These are phyloP conservation scores for Nebria salina DNA, from an alignment of 2,888 invertebrate genomes.

Conservation along the genomic window DNA sequence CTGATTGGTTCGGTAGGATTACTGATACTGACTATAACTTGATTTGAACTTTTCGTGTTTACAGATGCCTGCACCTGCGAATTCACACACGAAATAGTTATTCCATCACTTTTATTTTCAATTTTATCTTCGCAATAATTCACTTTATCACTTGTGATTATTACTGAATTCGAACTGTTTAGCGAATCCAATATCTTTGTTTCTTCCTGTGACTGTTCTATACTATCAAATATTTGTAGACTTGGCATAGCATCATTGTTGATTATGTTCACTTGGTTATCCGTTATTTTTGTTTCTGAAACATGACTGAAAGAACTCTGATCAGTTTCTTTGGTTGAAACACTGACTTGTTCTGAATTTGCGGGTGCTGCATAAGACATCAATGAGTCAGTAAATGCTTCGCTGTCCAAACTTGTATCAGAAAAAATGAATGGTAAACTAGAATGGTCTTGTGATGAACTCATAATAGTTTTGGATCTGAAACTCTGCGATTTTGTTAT, in stretches of 20 bases:
- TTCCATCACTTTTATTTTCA: slow-evolving; percentile 46
- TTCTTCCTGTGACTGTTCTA: slow-evolving; percentile 19
- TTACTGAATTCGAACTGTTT: slow-evolving; percentile 16
- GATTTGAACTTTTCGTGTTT: slow-evolving; percentile 36
- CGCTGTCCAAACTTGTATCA: slow-evolving; percentile 32
- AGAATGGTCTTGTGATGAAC: slow-evolving; percentile 52
- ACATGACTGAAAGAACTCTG: background rate
- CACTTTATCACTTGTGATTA: slow-evolving; percentile 23
- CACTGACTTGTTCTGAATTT: slow-evolving; percentile 29
- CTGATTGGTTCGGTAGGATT: slow-evolving; percentile 45
- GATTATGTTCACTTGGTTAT: slow-evolving; percentile 36
- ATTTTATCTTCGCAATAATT: slow-evolving; percentile 32
- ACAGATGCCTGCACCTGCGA: slow-evolving; percentile 43
- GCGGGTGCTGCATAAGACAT: slow-evolving; percentile 26
- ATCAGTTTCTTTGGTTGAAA: slow-evolving; percentile 12
- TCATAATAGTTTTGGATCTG: slow-evolving; percentile 60
- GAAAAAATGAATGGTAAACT: slow-evolving; percentile 59
- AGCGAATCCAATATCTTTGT: slow-evolving; percentile 11
- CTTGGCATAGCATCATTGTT: slow-evolving; percentile 30
- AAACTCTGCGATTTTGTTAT: slow-evolving; percentile 80
- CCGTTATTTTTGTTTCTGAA: slow-evolving; percentile 13
- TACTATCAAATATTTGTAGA: slow-evolving; percentile 4
- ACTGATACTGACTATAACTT: slow-evolving; percentile 43
- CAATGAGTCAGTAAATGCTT: slow-evolving; percentile 34
- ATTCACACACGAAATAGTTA: slow-evolving; percentile 48